phyloP scores from a whole-genome alignment of 2,888 invertebrate genomes.

The Melanotus villosus region DNA sequence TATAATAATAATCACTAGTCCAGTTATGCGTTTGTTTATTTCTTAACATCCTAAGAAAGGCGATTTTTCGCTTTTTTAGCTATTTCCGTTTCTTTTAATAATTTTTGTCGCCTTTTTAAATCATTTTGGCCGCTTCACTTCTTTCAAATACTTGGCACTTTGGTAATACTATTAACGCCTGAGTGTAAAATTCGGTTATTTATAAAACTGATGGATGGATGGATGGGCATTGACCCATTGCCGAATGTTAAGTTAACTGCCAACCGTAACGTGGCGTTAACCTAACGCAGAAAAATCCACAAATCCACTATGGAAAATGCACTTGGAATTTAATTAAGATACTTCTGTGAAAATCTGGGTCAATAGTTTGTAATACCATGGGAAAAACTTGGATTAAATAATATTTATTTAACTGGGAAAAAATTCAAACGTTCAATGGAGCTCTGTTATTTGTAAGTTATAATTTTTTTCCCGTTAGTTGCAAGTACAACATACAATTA shows the following conservation, averaged over 20 bases:
- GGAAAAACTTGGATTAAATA: neutral
- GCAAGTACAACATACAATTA: too few relatives aligned
- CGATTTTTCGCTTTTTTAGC: neutral
- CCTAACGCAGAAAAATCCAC: too few relatives aligned
- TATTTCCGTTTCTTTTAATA: too few relatives aligned
- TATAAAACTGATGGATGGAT: neutral
- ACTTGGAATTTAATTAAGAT: conserved; percentile 20
- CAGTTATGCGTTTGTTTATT: conserved; percentile 11
- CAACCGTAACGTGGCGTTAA: too few relatives aligned
- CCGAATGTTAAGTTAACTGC: too few relatives aligned
- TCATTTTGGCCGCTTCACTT: too few relatives aligned
- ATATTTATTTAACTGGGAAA: too few relatives aligned
- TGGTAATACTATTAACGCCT: too few relatives aligned
- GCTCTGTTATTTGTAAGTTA: neutral
- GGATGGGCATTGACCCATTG: conserved; percentile 9
- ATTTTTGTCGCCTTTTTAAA: too few relatives aligned
- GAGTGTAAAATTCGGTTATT: too few relatives aligned
- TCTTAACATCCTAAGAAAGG: neutral
- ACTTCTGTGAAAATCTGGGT: neutral
- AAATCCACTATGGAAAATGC: neutral
- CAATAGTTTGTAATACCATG: neutral
- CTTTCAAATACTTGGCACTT: too few relatives aligned
- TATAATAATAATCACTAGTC: conserved; percentile 38
- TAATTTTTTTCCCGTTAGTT: too few relatives aligned
- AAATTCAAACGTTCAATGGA: neutral